Base-by-base conservation (phyloP, 2,888 invertebrate genomes). In the Physocephala rufipes region DNA sequence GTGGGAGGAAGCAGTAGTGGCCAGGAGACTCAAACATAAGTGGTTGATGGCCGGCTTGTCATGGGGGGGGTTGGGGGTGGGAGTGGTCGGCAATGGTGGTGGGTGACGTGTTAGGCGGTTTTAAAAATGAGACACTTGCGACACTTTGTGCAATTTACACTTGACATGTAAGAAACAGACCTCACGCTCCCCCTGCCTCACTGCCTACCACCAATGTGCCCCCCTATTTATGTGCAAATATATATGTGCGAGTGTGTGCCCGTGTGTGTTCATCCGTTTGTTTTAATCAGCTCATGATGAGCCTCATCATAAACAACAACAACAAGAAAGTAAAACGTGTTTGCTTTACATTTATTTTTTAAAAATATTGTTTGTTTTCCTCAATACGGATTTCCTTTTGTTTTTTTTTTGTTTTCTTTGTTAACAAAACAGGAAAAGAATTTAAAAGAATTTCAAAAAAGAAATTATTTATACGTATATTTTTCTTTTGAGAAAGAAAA, bases 251-350 rank as follows among this genome's bases (percentile, higher is more conserved):
- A 24, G 63, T 24, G 43, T 45, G 63, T 45, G 43, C n/a, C 15
- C 16, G 53, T 12, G 21, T 5, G 30, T 63, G 43, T 63, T 16
- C 63, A 3, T 61, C 4, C 49, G 28, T 53, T 21, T 30, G 65
- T 66, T 53, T 21, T 55, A 66, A 66, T 66, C 66, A 55, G 15
- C 66, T 66, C 55, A 36, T 55, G 77, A 73, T 74, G 76, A 78
- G 78, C 75, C 77, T 78, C 77, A 78, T 78, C 47, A 63, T 21
- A 21, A 63, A 12, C 63, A 63, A 63, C 59, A 59, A 59, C 16
- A 59, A 59, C 59, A 30, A n/a, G n/a, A n/a, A 59, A 26, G 30
- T 9, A 49, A 16, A 63, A 47, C 24, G n/a, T 63, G 63, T 63
- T 63, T 43, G 47, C 36, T 66, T 66, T 53, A 24, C 53, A 53